These are phyloP conservation scores for Rattus norvegicus DNA, from an alignment of 2,113 vertebrate species.

Conservation along the genomic window GRCr8 NC_086032.1:60407501-60408000, in stretches of 20 bases:
- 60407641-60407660: not conserved
- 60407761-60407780: not conserved
- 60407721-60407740: not conserved
- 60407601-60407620: not conserved
- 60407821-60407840: not conserved
- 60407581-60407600: not conserved
- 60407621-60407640: not conserved
- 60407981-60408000: not conserved
- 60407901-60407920: not conserved
- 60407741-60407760: not conserved
- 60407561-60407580: not conserved
- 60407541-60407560: not conserved
- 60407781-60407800: not conserved
- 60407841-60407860: not conserved
- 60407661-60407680: not conserved
- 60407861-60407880: not conserved
- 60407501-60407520: not conserved
- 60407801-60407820: not conserved
- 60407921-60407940: not conserved
- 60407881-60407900: not conserved
- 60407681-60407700: not conserved
- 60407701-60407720: not conserved
- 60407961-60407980: not conserved
- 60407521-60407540: not conserved
- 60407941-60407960: not conserved